These are phyloP conservation scores for Leptonema lineaticorne DNA, from an alignment of 1,140 invertebrate genomes.

Conservation along the genomic window DNA sequence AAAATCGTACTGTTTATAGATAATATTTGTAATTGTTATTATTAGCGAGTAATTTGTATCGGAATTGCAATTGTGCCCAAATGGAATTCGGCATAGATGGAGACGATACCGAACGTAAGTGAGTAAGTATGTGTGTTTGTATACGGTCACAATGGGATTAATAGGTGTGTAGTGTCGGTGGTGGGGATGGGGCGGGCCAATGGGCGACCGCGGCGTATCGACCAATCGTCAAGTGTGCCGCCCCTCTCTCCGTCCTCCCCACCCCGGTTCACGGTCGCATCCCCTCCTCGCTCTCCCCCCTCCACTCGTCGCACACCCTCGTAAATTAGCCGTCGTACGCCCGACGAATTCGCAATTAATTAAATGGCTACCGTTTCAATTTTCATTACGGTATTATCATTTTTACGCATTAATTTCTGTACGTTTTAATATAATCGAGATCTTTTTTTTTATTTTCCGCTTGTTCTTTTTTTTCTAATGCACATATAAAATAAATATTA, in stretches of 20 bases:
- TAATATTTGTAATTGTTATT: too few species aligned
- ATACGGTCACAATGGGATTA: slow-evolving; percentile 13
- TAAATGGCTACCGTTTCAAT: neutral
- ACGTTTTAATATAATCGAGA: too few species aligned
- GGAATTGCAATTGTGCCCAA: too few species aligned
- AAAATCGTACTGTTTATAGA: too few species aligned
- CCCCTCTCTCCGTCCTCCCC: slow-evolving; percentile 1
- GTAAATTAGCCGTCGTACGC: neutral
- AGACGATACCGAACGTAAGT: too few species aligned
- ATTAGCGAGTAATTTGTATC: too few species aligned
- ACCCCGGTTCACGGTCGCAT: slow-evolving; percentile 14
- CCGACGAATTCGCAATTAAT: neutral
- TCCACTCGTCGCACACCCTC: neutral
- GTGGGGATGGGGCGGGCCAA: slow-evolving; percentile 12
- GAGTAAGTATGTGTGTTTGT: too few species aligned
- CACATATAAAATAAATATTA: too few species aligned
- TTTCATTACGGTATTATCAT: neutral
- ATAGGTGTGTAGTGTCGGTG: neutral
- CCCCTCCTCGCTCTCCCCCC: neutral
- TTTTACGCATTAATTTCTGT: neutral
- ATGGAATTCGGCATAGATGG: too few species aligned
- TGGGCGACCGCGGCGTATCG: slow-evolving; percentile 22
- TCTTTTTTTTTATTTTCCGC: too few species aligned
- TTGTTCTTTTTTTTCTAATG: too few species aligned
- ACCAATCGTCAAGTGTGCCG: slow-evolving; percentile 27